A percentile compares a stretch with the other conserved stretches of the same genome.
phyloP scores from a whole-genome alignment of 2,797 vertebrate genomes.

The Gorsachius magnificus region DNA sequence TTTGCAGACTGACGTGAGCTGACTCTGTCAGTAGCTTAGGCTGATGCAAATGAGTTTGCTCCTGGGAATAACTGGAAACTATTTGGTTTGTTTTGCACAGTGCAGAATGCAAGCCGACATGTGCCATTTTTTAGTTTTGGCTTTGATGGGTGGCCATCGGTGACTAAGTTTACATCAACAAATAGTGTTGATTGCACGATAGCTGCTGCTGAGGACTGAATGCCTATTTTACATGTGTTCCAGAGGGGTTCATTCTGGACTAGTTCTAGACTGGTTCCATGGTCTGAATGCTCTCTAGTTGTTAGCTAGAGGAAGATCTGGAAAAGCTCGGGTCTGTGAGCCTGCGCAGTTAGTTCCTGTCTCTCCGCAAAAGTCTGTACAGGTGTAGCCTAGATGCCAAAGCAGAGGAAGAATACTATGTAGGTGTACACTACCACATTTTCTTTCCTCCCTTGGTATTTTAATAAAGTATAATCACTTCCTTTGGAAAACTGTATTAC shows the following conservation, averaged over 20 bases:
- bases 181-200: not conserved
- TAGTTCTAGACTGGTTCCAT: not conserved
- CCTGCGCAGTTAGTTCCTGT: not conserved
- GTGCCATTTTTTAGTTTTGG: not conserved
- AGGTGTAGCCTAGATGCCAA: not conserved
- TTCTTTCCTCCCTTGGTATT: not conserved
- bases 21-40: not conserved
- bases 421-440: not conserved
- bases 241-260: not conserved
- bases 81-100: not conserved
- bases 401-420: not conserved
- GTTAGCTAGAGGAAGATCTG: not conserved
- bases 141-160: not conserved
- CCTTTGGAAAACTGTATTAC: not conserved
- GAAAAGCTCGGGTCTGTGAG: not conserved
- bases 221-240: not conserved
- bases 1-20: not conserved
- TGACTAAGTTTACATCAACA: not conserved
- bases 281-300: fast-evolving
- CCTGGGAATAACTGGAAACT: not conserved
- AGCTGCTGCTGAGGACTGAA: not conserved
- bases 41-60: not conserved
- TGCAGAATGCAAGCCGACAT: fast-evolving
- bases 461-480: not conserved
- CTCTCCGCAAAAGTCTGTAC: not conserved